Evolutionary conservation across 64 coral and sea anemone genomes (phyloP).

Genomic region (Porites lutea): DNA sequence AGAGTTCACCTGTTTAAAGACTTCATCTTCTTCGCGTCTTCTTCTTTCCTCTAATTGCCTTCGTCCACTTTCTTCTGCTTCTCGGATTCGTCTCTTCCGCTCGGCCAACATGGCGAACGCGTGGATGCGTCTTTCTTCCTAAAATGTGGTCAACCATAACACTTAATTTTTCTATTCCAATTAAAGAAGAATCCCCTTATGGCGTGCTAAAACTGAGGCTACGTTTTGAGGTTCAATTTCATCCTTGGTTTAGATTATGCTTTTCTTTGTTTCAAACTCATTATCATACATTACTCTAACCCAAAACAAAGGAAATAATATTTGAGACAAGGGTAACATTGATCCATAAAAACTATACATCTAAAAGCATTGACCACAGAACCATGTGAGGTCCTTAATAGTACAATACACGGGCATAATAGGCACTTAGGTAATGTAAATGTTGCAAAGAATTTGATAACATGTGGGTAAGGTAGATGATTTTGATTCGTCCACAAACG

Average conservation of each 20-base stretch:
- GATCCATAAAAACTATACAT: background rate
- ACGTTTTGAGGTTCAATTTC: too few relatives aligned
- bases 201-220: background rate
- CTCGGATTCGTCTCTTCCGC: slow-evolving; percentile 92
- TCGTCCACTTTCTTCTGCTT: slow-evolving; percentile 96
- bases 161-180: background rate
- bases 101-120: slow-evolving; percentile 98
- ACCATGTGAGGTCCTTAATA: background rate
- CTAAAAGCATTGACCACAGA: background rate
- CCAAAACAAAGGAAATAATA: too few relatives aligned
- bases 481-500: background rate
- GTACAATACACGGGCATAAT: too few relatives aligned
- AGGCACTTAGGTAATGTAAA: too few relatives aligned
- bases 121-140: slow-evolving; percentile 95
- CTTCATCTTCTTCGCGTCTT: slow-evolving; percentile 95
- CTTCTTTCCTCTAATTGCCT: slow-evolving; percentile 94
- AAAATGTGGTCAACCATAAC: slow-evolving; percentile 50
- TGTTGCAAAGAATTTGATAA: background rate
- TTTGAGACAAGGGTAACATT: too few relatives aligned
- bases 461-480: background rate
- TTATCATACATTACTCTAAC: too few relatives aligned
- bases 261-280: too few relatives aligned
- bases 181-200: background rate
- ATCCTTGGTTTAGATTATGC: too few relatives aligned
- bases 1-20: slow-evolving; percentile 93